phyloP scores from a whole-genome alignment of 2,797 vertebrate genomes.

The Cossypha polioptera region DNA sequence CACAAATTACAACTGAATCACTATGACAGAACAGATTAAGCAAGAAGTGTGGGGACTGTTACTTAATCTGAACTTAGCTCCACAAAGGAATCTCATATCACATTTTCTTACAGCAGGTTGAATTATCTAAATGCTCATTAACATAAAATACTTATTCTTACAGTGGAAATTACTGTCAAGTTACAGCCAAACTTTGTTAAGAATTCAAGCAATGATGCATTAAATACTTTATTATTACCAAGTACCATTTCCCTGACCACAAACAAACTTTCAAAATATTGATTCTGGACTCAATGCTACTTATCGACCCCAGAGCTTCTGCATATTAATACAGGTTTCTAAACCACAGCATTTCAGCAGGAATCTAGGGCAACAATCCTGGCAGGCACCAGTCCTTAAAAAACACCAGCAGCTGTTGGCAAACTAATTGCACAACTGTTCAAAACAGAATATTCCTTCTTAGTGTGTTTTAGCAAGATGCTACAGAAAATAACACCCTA shows the following conservation, averaged over 20 bases:
- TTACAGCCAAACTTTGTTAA: neutral
- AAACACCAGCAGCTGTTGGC: neutral
- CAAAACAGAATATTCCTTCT: neutral
- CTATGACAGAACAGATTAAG: neutral
- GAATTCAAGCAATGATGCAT: neutral
- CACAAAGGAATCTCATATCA: neutral
- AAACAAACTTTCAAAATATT: neutral
- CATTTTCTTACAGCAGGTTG: neutral
- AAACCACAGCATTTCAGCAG: neutral
- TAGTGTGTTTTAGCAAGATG: neutral
- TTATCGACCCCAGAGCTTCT: neutral
- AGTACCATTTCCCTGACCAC: neutral
- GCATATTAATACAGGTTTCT: neutral
- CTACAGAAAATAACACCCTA: neutral
- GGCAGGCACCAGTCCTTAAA: neutral
- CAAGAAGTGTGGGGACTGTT: neutral
- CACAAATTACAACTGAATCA: neutral
- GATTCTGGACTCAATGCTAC: neutral
- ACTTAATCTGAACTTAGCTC: neutral
- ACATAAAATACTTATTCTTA: neutral
- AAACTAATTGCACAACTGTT: neutral
- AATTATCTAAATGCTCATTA: neutral
- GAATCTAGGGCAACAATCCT: neutral
- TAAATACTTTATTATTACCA: neutral
- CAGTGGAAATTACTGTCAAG: neutral